A percentile compares a stretch with the other conserved stretches of the same genome.
These are phyloP conservation scores for Drosophila neonasuta DNA, from an alignment of 2,888 invertebrate species.

Conservation along the genomic window DNA sequence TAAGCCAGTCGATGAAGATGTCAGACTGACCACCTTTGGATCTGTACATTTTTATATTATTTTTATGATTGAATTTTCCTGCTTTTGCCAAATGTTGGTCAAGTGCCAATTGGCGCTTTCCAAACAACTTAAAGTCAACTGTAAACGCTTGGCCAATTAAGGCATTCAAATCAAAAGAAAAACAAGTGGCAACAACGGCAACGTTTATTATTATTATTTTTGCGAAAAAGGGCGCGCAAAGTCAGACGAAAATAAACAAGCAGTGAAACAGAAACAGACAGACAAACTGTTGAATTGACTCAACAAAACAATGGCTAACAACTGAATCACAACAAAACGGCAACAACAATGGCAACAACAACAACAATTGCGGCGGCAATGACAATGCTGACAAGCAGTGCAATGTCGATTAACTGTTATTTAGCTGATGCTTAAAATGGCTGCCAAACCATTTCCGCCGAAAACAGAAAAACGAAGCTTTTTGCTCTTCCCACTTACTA, in stretches of 20 bases:
- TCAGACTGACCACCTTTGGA: background rate
- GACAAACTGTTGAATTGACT: conserved; percentile 39
- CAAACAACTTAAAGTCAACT: conserved; percentile 13
- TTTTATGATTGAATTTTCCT: background rate
- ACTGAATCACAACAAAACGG: conserved; percentile 32
- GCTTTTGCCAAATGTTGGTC: conserved; percentile 12
- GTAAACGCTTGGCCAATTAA: conserved; percentile 60
- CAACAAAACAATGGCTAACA: conserved; percentile 59
- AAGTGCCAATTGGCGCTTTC: conserved; percentile 13
- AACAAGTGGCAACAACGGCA: conserved; percentile 30
- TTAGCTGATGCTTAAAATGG: conserved; percentile 73
- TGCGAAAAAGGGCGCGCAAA: conserved; percentile 34
- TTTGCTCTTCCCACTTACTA: background rate
- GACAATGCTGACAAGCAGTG: conserved; percentile 54
- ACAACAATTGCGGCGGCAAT: conserved; percentile 25
- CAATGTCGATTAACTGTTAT: conserved; percentile 75
- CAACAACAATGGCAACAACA: conserved; percentile 19
- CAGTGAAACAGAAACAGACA: conserved; percentile 30
- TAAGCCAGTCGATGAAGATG: background rate
- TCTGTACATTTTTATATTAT: background rate
- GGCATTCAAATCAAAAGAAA: conserved; percentile 40
- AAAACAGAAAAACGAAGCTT: background rate
- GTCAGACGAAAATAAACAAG: conserved; percentile 67
- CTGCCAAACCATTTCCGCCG: conserved; percentile 45
- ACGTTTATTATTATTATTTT: conserved; percentile 22